Evolutionary conservation across 2,888 invertebrate species (phyloP), one percentile per base, ranked within the genome.

Genomic region (Tenthredo notha): DNA sequence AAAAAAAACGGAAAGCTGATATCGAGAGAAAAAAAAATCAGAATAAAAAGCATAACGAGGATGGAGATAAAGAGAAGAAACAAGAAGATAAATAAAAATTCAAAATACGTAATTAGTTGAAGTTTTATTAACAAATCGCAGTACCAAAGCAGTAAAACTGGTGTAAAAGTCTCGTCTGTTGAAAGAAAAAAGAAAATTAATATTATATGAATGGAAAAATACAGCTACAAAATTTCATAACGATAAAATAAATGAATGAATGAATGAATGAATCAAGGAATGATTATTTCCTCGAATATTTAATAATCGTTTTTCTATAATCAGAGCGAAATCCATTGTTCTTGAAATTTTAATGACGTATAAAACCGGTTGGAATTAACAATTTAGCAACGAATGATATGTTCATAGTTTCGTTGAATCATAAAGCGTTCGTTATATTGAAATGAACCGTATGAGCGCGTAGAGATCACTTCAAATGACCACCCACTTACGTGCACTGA

Each of bases 11-110:
- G 47, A 80, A 33, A n/a, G 75, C 75, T 4, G 78, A 25, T 75
- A 50, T 33, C 47, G 72, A 80, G 58, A 50, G 40, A 40, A 85
- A 74, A 37, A 43, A 18, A 67, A 12, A 29, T 9, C 80, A 80
- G 5, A 33, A 78, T 29, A 21, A 78, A 12, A 47, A 75, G 6
- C 25, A 70, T 43, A 21, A 43, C 7, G 72, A 12, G 10, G 2
- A 43, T 37, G 37, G 10, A 18, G 10, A 33, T 33, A 1, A 15
- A 1, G 33, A 1, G 12, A 7, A 67, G 15, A 15, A 15, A 67
- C 33, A 33, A 7, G 37, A 9, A n/a, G 9, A 33, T 18, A 37
- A 15, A n/a, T n/a, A 70, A 18, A 70, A 70, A 70, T 37, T 37
- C n/a, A 18, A 15, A 65, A 29, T 65, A 29, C 2, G 15, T 65